Conservation (phyloP, 2,113 vertebrate species). For the Cyrtonyx montezumae region DNA sequence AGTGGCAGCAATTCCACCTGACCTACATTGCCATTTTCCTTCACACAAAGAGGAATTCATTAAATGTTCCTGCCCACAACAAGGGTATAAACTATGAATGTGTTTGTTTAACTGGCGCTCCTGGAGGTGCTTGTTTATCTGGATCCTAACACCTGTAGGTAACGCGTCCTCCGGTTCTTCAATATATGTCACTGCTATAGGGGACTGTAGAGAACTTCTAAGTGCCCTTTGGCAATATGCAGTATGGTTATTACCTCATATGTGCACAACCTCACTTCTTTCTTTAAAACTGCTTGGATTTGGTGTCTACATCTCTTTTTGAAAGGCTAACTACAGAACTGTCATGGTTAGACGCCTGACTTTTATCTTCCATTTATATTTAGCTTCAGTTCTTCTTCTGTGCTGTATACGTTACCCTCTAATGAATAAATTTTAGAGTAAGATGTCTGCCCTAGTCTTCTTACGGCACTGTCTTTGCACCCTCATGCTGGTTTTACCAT, state of each 20-base stretch:
- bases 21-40: background rate
- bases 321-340: background rate
- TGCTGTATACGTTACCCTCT: background rate
- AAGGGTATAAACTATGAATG: background rate
- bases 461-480: background rate
- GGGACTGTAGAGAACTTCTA: background rate
- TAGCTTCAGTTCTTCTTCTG: background rate
- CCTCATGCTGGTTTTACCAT: background rate
- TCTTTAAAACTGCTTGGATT: background rate
- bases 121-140: background rate
- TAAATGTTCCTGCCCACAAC: background rate
- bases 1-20: background rate
- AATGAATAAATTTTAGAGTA: background rate
- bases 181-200: fast-evolving
- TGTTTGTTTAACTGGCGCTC: background rate
- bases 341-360: background rate
- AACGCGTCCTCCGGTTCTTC: background rate
- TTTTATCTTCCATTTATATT: background rate
- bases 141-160: fast-evolving
- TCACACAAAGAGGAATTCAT: background rate
- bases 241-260: background rate
- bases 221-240: background rate
- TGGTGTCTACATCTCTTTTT: background rate
- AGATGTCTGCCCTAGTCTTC: background rate
- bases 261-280: background rate